Evolutionary conservation across 1,140 invertebrate species (phyloP).

Genomic region (Orussus abietinus): DNA sequence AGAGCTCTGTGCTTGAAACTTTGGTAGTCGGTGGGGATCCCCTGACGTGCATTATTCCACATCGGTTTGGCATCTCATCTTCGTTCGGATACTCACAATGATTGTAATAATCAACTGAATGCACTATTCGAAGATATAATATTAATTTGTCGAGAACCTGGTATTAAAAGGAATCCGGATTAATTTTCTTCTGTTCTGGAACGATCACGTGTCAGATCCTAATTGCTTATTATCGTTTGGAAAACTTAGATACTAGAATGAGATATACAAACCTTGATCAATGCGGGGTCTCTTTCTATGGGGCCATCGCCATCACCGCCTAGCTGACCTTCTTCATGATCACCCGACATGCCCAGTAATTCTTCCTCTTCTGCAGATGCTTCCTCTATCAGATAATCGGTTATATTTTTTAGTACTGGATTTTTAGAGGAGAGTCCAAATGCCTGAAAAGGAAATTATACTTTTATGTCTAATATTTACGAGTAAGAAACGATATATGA

Average conservation of each 20-base stretch:
- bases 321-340: conserved; percentile 56
- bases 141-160: conserved; percentile 79
- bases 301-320: conserved; percentile 55
- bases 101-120: conserved; percentile 99
- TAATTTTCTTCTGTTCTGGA: too few relatives aligned
- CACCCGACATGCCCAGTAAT: conserved; percentile 72
- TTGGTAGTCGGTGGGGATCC: conserved; percentile 79
- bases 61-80: conserved; percentile 99
- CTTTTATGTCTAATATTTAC: conserved; percentile 1
- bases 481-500: conserved; percentile 5
- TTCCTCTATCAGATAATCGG: conserved; percentile 97
- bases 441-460: conserved; percentile 38
- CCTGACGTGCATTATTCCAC: conserved; percentile 96
- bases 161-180: conserved; percentile 15
- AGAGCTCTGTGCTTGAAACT: conserved; percentile 55
- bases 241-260: neutral
- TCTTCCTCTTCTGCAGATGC: conserved; percentile 98
- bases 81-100: conserved; percentile 99
- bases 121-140: conserved; percentile 92
- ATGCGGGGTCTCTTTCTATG: conserved; percentile 75
- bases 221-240: neutral
- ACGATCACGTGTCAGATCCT: too few relatives aligned
- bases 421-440: conserved; percentile 88
- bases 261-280: conserved; percentile 62
- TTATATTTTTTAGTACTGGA: conserved; percentile 95